Evolutionary conservation across 2,113 vertebrate species (phyloP).

Genomic region (Dermatemys mawii): DNA sequence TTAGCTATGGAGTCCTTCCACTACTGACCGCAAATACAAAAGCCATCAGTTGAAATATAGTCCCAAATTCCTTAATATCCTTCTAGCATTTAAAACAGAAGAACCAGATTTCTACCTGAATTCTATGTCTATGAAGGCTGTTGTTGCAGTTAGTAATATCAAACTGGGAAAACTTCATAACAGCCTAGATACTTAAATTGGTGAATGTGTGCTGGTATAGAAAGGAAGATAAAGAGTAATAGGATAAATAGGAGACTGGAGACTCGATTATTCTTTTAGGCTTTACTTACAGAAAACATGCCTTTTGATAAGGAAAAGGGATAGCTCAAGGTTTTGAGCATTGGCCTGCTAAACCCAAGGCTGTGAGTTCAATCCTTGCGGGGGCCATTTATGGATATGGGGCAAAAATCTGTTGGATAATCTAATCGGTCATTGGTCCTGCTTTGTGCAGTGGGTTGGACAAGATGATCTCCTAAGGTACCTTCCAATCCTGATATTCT

Average conservation of each 20-base stretch:
- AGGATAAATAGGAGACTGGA: too few relatives aligned
- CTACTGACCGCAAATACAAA: slow-evolving; percentile 43
- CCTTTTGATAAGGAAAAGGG: too few relatives aligned
- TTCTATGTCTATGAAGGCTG: not conserved
- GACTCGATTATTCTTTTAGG: not conserved
- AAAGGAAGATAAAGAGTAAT: not conserved
- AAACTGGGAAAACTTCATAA: not conserved
- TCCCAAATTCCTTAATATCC: not conserved
- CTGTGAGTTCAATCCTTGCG: too few relatives aligned
- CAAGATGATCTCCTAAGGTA: too few relatives aligned
- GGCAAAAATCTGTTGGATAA: too few relatives aligned
- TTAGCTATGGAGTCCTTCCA: not conserved
- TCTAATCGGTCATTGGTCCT: too few relatives aligned
- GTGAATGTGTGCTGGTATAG: not conserved
- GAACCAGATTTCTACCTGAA: not conserved
- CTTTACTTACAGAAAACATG: not conserved
- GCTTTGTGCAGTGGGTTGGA: too few relatives aligned
- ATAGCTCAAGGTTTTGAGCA: too few relatives aligned
- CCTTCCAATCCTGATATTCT: too few relatives aligned
- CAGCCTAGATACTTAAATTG: not conserved
- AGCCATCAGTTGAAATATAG: not conserved
- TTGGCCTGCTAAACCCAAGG: too few relatives aligned
- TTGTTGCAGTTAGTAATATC: not conserved
- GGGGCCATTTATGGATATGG: too few relatives aligned
- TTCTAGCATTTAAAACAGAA: not conserved